A percentile compares a stretch with the other conserved stretches of the same genome.
These are phyloP conservation scores for Embiotoca jacksoni DNA, from an alignment of 2,113 vertebrate species.

Conservation along the genomic window DNA sequence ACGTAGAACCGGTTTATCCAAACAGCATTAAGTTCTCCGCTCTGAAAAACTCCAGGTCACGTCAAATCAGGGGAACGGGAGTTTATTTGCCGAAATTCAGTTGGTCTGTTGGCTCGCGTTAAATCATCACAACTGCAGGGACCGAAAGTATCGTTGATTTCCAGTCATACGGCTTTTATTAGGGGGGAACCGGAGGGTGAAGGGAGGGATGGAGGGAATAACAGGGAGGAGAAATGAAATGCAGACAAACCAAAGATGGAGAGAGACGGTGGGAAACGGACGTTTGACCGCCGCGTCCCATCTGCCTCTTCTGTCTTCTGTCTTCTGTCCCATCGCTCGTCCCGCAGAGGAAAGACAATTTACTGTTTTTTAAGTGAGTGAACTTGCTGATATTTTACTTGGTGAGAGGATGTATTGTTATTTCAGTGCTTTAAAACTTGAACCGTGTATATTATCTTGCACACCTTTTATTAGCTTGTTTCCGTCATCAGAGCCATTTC, in stretches of 20 bases:
- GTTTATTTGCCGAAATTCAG: slow-evolving; percentile 42
- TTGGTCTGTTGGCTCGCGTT: slow-evolving; percentile 50
- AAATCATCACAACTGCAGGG: slow-evolving; percentile 50
- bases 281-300: slow-evolving; percentile 25
- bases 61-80: slow-evolving; percentile 40
- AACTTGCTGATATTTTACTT: neutral
- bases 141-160: slow-evolving; percentile 43
- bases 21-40: slow-evolving; percentile 33
- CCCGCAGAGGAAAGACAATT: neutral
- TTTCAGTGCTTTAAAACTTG: no score
- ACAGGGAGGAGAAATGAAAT: slow-evolving; percentile 48
- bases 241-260: slow-evolving; percentile 45
- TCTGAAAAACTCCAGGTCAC: slow-evolving; percentile 34
- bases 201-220: slow-evolving; percentile 30
- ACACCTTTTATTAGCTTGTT: no score
- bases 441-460: no score
- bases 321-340: neutral
- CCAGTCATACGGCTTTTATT: slow-evolving; percentile 68
- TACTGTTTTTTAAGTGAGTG: neutral
- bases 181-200: slow-evolving; percentile 27
- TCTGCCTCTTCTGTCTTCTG: slow-evolving; percentile 3
- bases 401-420: no score
- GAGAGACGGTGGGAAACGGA: slow-evolving; percentile 20
- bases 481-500: neutral
- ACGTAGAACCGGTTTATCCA: slow-evolving; percentile 16